phyloP scores from a whole-genome alignment of 2,113 vertebrate species.

The Emydura subglobosa region DNA sequence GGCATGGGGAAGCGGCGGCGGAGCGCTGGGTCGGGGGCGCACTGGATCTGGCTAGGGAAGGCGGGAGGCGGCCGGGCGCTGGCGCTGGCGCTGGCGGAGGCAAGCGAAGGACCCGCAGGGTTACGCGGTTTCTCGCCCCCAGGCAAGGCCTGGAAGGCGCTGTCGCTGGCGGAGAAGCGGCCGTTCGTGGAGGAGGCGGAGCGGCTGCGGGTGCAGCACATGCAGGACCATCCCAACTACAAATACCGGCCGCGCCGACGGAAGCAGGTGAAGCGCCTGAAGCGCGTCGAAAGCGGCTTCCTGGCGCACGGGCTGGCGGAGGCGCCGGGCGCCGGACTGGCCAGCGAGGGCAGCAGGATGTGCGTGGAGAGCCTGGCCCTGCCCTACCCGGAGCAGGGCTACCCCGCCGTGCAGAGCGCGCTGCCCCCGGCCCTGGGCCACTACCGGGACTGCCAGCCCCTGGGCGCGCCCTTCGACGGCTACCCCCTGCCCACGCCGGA shows the following conservation, averaged over 20 bases:
- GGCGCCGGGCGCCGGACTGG: slow-evolving; percentile 70
- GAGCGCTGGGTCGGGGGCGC: rapidly evolving
- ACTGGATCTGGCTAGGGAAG: not conserved
- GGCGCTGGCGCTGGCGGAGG: rapidly evolving
- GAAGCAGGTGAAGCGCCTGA: slow-evolving; percentile 97
- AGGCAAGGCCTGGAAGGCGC: slow-evolving; percentile 97
- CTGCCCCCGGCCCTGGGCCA: slow-evolving; percentile 74
- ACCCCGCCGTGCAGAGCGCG: slow-evolving; percentile 70
- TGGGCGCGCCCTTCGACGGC: slow-evolving; percentile 81
- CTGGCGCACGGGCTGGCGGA: slow-evolving; percentile 84
- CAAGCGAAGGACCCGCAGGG: rapidly evolving
- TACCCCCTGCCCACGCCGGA: slow-evolving; percentile 83
- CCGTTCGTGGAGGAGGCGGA: slow-evolving; percentile 98
- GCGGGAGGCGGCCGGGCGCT: slow-evolving; percentile 46
- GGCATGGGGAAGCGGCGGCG: slow-evolving; percentile 79
- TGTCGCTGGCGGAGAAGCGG: slow-evolving; percentile 91
- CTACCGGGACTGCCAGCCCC: slow-evolving; percentile 86
- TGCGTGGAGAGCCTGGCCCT: slow-evolving; percentile 81
- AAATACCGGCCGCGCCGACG: slow-evolving; percentile 95
- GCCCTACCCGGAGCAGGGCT: slow-evolving; percentile 83
- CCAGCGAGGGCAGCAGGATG: slow-evolving; percentile 76
- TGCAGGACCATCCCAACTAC: slow-evolving; percentile 99
- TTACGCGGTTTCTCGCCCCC: slow-evolving; percentile 55
- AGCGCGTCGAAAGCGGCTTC: slow-evolving; percentile 90
- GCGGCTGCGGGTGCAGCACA: slow-evolving; percentile 94